Evolutionary conservation across 1,140 invertebrate genomes (phyloP), one percentile per base, ranked within the genome.

Genomic region (Aphelenchoides fujianensis): DNA sequence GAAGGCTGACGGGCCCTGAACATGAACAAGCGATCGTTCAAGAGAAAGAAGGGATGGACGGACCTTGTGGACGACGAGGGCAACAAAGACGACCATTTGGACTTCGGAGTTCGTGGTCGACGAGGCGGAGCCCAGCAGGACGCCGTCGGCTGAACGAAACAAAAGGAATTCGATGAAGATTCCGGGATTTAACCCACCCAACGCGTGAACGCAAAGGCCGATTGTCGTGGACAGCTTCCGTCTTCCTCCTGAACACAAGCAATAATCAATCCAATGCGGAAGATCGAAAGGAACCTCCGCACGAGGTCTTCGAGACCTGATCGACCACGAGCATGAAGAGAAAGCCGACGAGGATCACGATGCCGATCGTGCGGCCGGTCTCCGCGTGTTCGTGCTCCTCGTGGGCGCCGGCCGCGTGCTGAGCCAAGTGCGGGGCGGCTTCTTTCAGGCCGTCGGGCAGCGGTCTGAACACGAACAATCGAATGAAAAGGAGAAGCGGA

Each of bases 51-150:
- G 3, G 5, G 7, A 62, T 52, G 16, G 12, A 36, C 1, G 74
- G 85, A 91, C 91, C 87, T 99, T 99, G 82, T 99, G 96, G 16
- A 99, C 87, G 94, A 99, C 98, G 74, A 98, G 98, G 30, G 96
- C 96, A 32, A 88, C 70, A 36, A 96, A 85, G 85, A 98, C 98
- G 23, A 99, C 94, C 74, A 99, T 90, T 87, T 98, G 95, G 2
- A 98, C 92, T 82, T 97, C 94, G 23, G 92, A 89, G 81, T 97
- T 93, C 2, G 92, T 91, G 0, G 94, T 94, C 0, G 92, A 93
- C 0, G 94, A 94, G 0, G 96, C 95, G 28, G 94, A 95, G 55
- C 96, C 96, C 12, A 98, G 85, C 1, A 96, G 95, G 37, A 98
- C 90, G 30, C 96, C 96, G 88, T 98, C 96, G 75, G 95, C 95